Evolutionary conservation across 2,888 invertebrate genomes (phyloP).

Genomic region (Orthosia gothica): DNA sequence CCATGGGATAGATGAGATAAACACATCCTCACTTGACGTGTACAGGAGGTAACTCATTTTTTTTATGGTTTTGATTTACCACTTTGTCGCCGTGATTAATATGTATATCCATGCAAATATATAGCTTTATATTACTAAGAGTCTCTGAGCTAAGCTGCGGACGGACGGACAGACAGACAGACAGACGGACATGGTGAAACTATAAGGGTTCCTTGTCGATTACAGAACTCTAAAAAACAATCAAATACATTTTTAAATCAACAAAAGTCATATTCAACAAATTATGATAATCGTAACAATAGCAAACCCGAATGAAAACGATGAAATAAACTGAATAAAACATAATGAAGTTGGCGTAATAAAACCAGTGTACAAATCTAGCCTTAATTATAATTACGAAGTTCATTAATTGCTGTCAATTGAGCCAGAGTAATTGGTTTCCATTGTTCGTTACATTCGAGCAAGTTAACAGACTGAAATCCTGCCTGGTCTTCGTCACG

Average conservation of each 20-base stretch:
- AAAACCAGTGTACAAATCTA: slow-evolving; percentile 49
- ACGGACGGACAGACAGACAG: too few relatives aligned
- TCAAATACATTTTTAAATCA: background rate
- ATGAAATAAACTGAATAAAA: slow-evolving; percentile 24
- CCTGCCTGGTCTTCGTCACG: slow-evolving; percentile 23
- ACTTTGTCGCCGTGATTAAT: too few relatives aligned
- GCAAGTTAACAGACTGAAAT: slow-evolving; percentile 39
- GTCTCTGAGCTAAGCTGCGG: too few relatives aligned
- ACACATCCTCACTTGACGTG: too few relatives aligned
- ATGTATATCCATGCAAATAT: too few relatives aligned
- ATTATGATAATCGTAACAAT: slow-evolving; percentile 6
- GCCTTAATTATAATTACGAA: slow-evolving; percentile 55
- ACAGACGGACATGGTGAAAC: too few relatives aligned
- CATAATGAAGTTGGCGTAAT: slow-evolving; percentile 50
- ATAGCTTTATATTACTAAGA: too few relatives aligned
- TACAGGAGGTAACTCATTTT: too few relatives aligned
- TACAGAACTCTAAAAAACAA: too few relatives aligned
- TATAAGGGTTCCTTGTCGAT: too few relatives aligned
- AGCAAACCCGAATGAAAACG: slow-evolving; percentile 22
- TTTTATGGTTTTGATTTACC: too few relatives aligned
- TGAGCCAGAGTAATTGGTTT: slow-evolving; percentile 58
- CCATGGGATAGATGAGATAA: too few relatives aligned
- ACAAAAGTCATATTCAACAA: background rate
- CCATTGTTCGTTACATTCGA: slow-evolving; percentile 54
- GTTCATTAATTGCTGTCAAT: slow-evolving; percentile 60